A percentile compares a stretch with the other conserved stretches of the same genome.
phyloP scores from a whole-genome alignment of 2,888 invertebrate genomes.

The Hypercompe scribonia region DNA sequence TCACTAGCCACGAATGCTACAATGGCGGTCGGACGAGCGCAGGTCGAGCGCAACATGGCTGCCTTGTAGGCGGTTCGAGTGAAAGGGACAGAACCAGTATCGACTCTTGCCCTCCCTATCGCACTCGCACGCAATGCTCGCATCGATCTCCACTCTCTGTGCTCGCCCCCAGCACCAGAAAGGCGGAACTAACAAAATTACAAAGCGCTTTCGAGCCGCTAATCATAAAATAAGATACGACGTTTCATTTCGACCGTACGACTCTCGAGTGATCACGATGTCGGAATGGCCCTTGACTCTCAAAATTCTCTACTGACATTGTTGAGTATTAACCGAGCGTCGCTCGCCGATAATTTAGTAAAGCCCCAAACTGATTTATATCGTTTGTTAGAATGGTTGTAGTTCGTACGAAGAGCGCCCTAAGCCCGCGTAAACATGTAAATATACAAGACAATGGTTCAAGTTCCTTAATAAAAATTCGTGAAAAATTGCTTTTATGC shows the following conservation, averaged over 20 bases:
- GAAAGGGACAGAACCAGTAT: slow-evolving; percentile 74
- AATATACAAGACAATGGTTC: slow-evolving; percentile 17
- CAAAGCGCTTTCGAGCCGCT: slow-evolving; percentile 87
- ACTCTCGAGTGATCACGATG: slow-evolving; percentile 85
- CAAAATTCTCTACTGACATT: slow-evolving; percentile 84
- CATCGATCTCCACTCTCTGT: slow-evolving; percentile 85
- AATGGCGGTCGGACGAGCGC: slow-evolving; percentile 87
- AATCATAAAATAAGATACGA: slow-evolving; percentile 87
- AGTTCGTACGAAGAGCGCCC: slow-evolving; percentile 31
- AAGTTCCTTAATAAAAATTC: slow-evolving; percentile 14
- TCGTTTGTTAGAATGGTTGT: slow-evolving; percentile 50
- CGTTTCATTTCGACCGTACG: slow-evolving; percentile 86
- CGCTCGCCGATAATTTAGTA: slow-evolving; percentile 69
- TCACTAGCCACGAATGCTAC: slow-evolving; percentile 85
- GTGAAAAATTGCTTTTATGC: slow-evolving; percentile 57
- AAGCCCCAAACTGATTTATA: slow-evolving; percentile 72
- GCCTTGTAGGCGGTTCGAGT: slow-evolving; percentile 85
- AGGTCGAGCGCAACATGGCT: slow-evolving; percentile 87
- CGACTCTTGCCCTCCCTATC: slow-evolving; percentile 71
- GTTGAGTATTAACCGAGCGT: slow-evolving; percentile 77
- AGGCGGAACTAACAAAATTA: slow-evolving; percentile 87
- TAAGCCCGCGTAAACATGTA: slow-evolving; percentile 32
- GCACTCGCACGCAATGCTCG: slow-evolving; percentile 81
- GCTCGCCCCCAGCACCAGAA: slow-evolving; percentile 87
- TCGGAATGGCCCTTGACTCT: slow-evolving; percentile 86